Conservation (phyloP, 1,140 invertebrate genomes). For the Propsilocerus akamusi region DNA sequence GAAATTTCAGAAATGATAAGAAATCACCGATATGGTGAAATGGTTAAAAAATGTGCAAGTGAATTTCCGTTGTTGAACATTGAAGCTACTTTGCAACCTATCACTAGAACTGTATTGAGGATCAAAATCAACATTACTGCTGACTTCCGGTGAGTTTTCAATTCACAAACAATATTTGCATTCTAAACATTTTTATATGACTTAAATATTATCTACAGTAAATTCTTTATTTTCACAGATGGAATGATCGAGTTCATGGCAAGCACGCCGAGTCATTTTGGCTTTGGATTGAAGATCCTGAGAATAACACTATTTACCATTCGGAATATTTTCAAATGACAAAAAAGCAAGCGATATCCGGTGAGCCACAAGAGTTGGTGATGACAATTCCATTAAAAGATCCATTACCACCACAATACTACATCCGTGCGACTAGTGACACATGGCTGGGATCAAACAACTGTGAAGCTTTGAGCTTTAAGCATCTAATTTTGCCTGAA, state of each 20-base stretch:
- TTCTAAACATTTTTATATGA: background rate
- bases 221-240: slow-evolving; percentile 26
- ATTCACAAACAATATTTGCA: background rate
- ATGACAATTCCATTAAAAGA: slow-evolving; percentile 94
- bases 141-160: slow-evolving; percentile 44
- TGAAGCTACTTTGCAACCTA: slow-evolving; percentile 77
- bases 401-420: slow-evolving; percentile 81
- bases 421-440: slow-evolving; percentile 73
- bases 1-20: slow-evolving; percentile 68
- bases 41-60: slow-evolving; percentile 67
- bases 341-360: slow-evolving; percentile 55
- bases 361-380: slow-evolving; percentile 63
- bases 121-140: slow-evolving; percentile 68
- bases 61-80: slow-evolving; percentile 72
- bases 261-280: slow-evolving; percentile 80
- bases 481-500: slow-evolving; percentile 81
- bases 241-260: slow-evolving; percentile 82
- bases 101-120: slow-evolving; percentile 80
- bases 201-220: slow-evolving; percentile 1
- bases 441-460: slow-evolving; percentile 74
- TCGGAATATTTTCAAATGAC: slow-evolving; percentile 82
- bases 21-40: slow-evolving; percentile 52
- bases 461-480: slow-evolving; percentile 59
- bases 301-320: slow-evolving; percentile 89
- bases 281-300: slow-evolving; percentile 95